A percentile compares a stretch with the other conserved stretches of the same genome.
Evolutionary conservation across 2,888 invertebrate genomes (phyloP).

Genomic region (Pocota personata): DNA sequence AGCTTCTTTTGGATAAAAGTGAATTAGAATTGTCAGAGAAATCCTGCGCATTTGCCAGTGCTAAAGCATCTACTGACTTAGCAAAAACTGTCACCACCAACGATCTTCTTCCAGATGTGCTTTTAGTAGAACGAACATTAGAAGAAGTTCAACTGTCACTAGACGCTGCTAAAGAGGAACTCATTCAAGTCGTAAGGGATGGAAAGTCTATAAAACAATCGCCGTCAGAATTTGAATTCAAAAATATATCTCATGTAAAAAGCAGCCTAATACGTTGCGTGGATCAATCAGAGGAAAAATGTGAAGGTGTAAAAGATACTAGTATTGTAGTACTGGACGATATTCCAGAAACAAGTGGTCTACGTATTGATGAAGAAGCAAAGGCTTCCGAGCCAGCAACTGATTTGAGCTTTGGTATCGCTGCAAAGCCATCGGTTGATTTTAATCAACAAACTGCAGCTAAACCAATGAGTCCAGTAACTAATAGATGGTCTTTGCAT

Average conservation of each 20-base stretch:
- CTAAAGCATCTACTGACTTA: not conserved
- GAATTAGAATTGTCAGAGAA: conserved; percentile 81
- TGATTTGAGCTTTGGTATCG: conserved; percentile 75
- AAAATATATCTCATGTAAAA: conserved; percentile 84
- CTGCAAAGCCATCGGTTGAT: conserved; percentile 80
- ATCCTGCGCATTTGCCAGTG: conserved; percentile 15
- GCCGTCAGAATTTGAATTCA: conserved; percentile 89
- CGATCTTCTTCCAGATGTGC: conserved; percentile 81
- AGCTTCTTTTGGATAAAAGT: conserved; percentile 80
- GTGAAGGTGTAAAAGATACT: conserved; percentile 77
- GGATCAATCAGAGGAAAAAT: conserved; percentile 75
- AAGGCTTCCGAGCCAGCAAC: not conserved
- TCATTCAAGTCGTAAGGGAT: conserved; percentile 85
- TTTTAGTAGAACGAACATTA: conserved; percentile 87
- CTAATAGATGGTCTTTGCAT: conserved; percentile 89
- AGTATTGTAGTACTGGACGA: conserved; percentile 73
- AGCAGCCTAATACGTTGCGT: conserved; percentile 77
- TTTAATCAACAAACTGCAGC: not conserved
- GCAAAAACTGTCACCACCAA: conserved; percentile 9
- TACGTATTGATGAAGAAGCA: not conserved
- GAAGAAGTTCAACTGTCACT: conserved; percentile 89
- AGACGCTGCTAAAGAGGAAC: conserved; percentile 88
- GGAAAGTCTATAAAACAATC: conserved; percentile 88
- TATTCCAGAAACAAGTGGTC: conserved; percentile 75
- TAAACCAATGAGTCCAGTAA: conserved; percentile 12